phyloP scores from a whole-genome alignment of 1,140 invertebrate species.

The Temnothorax nylanderi region DNA sequence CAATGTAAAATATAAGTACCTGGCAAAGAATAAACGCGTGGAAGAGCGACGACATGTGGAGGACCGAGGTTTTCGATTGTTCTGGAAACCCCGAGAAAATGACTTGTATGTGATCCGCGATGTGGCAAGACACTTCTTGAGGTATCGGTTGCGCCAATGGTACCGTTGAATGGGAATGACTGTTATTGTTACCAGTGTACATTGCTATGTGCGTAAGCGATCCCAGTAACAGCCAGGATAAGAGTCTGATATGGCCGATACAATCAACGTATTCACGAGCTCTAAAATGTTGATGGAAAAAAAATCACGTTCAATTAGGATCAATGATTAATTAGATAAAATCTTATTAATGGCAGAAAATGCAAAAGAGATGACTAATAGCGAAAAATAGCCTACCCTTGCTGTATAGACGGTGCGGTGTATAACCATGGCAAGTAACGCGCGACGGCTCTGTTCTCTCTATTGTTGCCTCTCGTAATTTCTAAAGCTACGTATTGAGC shows the following conservation, averaged over 20 bases:
- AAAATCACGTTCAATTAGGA: not conserved
- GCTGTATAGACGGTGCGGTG: conserved; percentile 93
- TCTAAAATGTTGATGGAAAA: conserved; percentile 83
- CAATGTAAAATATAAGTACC: conserved; percentile 78
- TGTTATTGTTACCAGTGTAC: conserved; percentile 80
- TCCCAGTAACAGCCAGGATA: conserved; percentile 98
- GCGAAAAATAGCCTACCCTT: conserved; percentile 88
- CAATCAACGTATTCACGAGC: conserved; percentile 98
- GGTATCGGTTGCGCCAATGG: conserved; percentile 94
- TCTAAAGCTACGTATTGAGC: conserved; percentile 98
- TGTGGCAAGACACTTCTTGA: conserved; percentile 97
- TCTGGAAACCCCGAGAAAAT: conserved; percentile 98
- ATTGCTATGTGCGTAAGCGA: conserved; percentile 95
- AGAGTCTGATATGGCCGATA: conserved; percentile 96
- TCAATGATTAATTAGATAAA: not conserved
- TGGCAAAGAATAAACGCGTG: conserved; percentile 94
- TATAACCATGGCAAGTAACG: conserved; percentile 97
- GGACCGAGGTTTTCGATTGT: conserved; percentile 94
- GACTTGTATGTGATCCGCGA: conserved; percentile 98
- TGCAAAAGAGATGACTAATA: not conserved
- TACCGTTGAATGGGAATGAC: conserved; percentile 78
- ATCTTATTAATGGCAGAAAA: not conserved
- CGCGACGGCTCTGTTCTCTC: conserved; percentile 94
- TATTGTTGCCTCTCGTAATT: conserved; percentile 93
- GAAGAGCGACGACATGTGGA: conserved; percentile 97